Percentiles rank a stretch among this genome's conserved stretches.
Conservation (phyloP, 2,797 vertebrate genomes). For the Esox lucius region DNA sequence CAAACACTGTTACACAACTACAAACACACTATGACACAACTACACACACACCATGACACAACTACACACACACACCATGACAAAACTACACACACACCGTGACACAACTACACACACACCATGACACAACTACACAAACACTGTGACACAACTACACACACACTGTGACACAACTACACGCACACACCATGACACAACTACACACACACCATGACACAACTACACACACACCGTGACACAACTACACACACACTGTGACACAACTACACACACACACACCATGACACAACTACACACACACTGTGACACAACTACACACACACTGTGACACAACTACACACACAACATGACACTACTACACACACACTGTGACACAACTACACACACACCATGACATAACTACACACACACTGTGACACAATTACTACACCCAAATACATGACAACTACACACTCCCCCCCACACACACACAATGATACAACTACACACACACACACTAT, state of each 20-base stretch:
- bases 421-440: no score
- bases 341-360: slow-evolving; percentile 4
- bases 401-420: slow-evolving; percentile 8
- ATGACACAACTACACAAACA: background rate
- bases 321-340: no score
- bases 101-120: no score
- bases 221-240: slow-evolving; percentile 11
- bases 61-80: slow-evolving; percentile 33
- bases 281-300: background rate
- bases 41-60: slow-evolving; percentile 20
- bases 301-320: no score
- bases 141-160: no score
- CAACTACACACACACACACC: background rate
- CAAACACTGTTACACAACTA: background rate
- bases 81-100: background rate
- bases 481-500: background rate
- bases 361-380: slow-evolving; percentile 16
- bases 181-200: no score
- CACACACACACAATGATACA: slow-evolving; percentile 19
- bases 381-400: slow-evolving; percentile 11
- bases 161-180: no score
- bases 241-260: background rate
- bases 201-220: slow-evolving; percentile 9
- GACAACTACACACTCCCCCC: no score
- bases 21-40: background rate